Evolutionary conservation across 2,113 vertebrate genomes (phyloP), one percentile per base, ranked within the genome.

Genomic region (Sinocyclocheilus anophthalmus): DNA sequence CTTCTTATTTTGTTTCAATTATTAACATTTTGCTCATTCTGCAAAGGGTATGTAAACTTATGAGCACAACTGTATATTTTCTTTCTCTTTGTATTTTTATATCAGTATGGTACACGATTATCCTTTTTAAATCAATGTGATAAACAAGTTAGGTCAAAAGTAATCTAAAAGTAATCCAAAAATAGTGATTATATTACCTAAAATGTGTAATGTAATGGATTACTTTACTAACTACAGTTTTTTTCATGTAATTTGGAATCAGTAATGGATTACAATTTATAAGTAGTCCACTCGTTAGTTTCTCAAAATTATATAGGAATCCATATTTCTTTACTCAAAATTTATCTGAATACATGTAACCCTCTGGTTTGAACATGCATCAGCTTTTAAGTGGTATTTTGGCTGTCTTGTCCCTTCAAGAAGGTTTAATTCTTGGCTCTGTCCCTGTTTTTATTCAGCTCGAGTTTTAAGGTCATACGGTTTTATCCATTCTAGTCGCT

Each of bases 401-500:
- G 37, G n/a, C 14, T 67, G 61, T 67, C 42, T 67, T 13, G 80
- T 67, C 26, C 8, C n/a, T 20, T 48, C 9, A 12, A 67, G 8
- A 81, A 81, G 61, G 42, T 67, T 81, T 81, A 50, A 67, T 22
- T 20, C 11, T 82, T 53, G 61, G 63, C 26, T 12, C 78, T 80
- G 13, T 65, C 57, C n/a, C 8, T 82, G 63, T 69, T 33, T 53
- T 82, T 82, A 82, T 69, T 82, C 79, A 67, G 61, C 61, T 81
- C 48, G 59, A 67, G 42, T 50, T 69, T 82, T 53, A 33, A 82
- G 80, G 53, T 82, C 24, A 82, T 53, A 82, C 10, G 24, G n/a
- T 53, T 82, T 82, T 69, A 69, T 53, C 45, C 45, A 82, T 53
- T 81, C 53, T n/a, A 26, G 59, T 81, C 37, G 1, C n/a, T 45